Conservation (phyloP, 2,888 invertebrate species). For the Drosophila prolongata region DNA sequence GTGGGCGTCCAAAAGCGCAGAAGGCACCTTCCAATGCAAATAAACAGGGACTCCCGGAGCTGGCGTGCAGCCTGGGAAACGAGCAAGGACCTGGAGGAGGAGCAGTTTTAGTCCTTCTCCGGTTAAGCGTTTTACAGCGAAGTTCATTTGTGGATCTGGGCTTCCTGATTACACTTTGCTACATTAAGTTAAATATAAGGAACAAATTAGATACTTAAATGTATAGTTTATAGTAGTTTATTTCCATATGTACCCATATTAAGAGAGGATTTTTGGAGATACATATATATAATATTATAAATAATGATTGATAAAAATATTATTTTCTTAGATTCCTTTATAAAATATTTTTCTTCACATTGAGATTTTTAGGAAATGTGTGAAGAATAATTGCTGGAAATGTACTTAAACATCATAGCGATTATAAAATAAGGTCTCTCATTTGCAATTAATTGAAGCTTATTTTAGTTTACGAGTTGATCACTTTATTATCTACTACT, state of each 20-base stretch:
- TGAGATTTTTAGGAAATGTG: too few species aligned
- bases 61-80: slow-evolving; percentile 68
- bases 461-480: neutral
- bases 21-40: slow-evolving; percentile 63
- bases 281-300: too few species aligned
- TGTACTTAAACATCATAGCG: too few species aligned
- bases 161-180: slow-evolving; percentile 29
- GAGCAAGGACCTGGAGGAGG: slow-evolving; percentile 10
- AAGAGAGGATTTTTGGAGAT: too few species aligned
- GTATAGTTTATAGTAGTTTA: too few species aligned
- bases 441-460: too few species aligned
- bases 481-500: neutral
- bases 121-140: slow-evolving; percentile 56
- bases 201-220: neutral
- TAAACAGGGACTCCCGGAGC: slow-evolving; percentile 53
- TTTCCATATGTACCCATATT: too few species aligned
- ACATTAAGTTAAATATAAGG: neutral
- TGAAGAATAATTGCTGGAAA: too few species aligned
- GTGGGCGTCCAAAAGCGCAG: slow-evolving; percentile 55
- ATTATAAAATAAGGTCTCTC: too few species aligned
- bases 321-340: too few species aligned
- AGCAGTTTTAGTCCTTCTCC: slow-evolving; percentile 10
- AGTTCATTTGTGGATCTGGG: slow-evolving; percentile 47
- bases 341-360: too few species aligned
- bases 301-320: too few species aligned